Base-by-base conservation (phyloP, 1,140 invertebrate genomes). In the Listronotus bonariensis region DNA sequence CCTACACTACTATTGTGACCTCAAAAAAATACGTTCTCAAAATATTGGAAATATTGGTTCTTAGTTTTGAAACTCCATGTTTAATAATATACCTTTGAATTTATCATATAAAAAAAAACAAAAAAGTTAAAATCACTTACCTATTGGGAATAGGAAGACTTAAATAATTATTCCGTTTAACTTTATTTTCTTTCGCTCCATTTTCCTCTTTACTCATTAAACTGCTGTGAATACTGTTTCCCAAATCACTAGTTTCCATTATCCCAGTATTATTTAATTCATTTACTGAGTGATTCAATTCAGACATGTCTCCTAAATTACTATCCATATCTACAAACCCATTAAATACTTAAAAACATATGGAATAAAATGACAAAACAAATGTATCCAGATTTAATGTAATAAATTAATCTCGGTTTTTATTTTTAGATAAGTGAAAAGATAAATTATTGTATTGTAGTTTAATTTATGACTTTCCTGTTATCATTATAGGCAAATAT, bases 251-350 rank as follows among this genome's bases (percentile, higher is more conserved):
- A 7, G 59, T 68, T 11, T 68, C 66, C 11, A 59, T 18, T 6
- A 31, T 53, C 6, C n/a, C 52, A 18, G 52, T 18, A 10, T 14
- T 26, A 18, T 34, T 32, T 12, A 51, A 1, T 8, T 43, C 53
- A 43, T 42, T 41, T 17, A 40, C 15, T 32, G 15, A 32, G 14
- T 58, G 7, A 18, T 58, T 65, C 9, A 48, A 36, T 42, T 61
- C 52, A 3, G 62, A 48, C 10, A 54, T 45, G 34, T 69, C 59
- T 9, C 63, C 60, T 1, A 66, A 40, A 34, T 54, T 63, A 51
- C 63, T 65, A 31, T 66, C 53, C 49, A 65, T 55, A 61, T 71
- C 71, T 31, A 31, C 36, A 49, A 72, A 62, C 31, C n/a, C 38
- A 49, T 2, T 41, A 15, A 52, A 20, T 26, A 12, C 10, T 31